Evolutionary conservation across 2,113 vertebrate species (phyloP).

Genomic region (Macaca nemestrina): DNA sequence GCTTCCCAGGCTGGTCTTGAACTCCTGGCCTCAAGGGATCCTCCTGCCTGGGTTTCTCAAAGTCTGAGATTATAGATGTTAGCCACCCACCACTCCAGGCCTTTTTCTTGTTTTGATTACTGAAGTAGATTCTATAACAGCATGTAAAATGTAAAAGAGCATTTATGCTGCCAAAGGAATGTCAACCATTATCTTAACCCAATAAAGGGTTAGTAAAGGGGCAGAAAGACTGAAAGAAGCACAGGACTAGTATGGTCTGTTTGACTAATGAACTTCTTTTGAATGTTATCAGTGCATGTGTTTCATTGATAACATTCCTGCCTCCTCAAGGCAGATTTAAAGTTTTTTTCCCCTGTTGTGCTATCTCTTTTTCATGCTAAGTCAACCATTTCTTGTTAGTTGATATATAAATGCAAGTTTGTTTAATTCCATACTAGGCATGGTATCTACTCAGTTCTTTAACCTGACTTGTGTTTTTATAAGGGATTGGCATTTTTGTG

Average conservation of each 20-base stretch:
- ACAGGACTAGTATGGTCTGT: not conserved
- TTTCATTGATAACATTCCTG: not conserved
- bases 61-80: too few relatives aligned
- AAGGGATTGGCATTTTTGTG: not conserved
- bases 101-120: slow-evolving; percentile 1
- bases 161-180: not conserved
- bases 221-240: not conserved
- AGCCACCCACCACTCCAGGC: too few relatives aligned
- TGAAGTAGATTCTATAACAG: not conserved
- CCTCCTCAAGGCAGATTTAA: not conserved
- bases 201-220: not conserved
- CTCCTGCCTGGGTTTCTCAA: too few relatives aligned
- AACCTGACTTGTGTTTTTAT: slow-evolving; percentile 1
- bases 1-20: too few relatives aligned
- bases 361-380: not conserved
- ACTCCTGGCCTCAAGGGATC: too few relatives aligned
- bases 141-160: not conserved
- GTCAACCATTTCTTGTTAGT: not conserved
- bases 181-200: not conserved
- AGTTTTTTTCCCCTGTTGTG: not conserved
- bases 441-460: not conserved
- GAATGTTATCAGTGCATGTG: not conserved
- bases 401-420: not conserved
- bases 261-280: not conserved
- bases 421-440: not conserved